These are phyloP conservation scores for Microctenopoma lineatum DNA, from an alignment of 2,797 vertebrate species.

Conservation along the genomic window DNA sequence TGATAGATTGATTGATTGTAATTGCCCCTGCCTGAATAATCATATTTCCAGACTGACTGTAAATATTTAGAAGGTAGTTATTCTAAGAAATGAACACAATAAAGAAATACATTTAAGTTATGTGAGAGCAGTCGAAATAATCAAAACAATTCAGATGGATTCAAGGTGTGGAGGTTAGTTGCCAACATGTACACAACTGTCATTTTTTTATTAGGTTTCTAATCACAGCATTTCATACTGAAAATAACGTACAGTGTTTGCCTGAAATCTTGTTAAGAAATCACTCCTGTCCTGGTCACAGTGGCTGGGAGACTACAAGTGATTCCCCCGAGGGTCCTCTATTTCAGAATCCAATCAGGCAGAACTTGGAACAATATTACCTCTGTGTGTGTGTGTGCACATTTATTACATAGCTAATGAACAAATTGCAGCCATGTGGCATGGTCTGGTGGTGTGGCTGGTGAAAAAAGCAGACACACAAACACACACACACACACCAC, in stretches of 20 bases:
- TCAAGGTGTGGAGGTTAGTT: slow-evolving; percentile 3
- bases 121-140: slow-evolving; percentile 42
- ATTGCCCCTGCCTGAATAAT: slow-evolving; percentile 65
- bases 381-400: slow-evolving; percentile 81
- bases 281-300: slow-evolving; percentile 68
- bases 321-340: slow-evolving; percentile 75
- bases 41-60: slow-evolving; percentile 69
- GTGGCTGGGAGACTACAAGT: slow-evolving; percentile 78
- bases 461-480: slow-evolving; percentile 42
- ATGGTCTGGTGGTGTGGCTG: slow-evolving; percentile 69
- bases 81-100: slow-evolving; percentile 32
- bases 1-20: slow-evolving; percentile 60
- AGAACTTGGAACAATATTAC: slow-evolving; percentile 82
- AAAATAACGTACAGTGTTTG: slow-evolving; percentile 44
- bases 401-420: slow-evolving; percentile 86
- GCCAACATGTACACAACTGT: slow-evolving; percentile 3
- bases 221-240: slow-evolving; percentile 21
- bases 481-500: slow-evolving; percentile 30
- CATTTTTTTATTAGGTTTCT: slow-evolving; percentile 16
- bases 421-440: slow-evolving; percentile 88
- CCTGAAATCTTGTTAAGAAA: slow-evolving; percentile 67
- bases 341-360: slow-evolving; percentile 82
- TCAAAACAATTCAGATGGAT: slow-evolving; percentile 25
- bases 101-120: slow-evolving; percentile 17
- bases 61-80: slow-evolving; percentile 41